phyloP scores from a whole-genome alignment of 2,113 vertebrate species.

The Cnemophilus loriae region DNA sequence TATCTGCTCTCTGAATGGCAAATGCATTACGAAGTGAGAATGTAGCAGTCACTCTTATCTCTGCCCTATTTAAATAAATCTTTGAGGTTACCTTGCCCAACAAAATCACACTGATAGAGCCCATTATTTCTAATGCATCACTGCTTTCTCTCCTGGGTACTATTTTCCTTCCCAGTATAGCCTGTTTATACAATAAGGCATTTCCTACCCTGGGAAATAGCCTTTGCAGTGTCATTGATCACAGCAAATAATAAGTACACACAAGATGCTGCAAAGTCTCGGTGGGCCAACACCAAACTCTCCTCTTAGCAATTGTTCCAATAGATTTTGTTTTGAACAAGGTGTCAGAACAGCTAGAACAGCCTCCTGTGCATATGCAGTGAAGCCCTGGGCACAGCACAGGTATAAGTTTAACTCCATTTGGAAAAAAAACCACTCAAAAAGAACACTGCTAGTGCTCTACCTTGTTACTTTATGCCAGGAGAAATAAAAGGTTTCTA shows the following conservation, averaged over 20 bases:
- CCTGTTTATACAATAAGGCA: conserved; percentile 10
- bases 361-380: background rate
- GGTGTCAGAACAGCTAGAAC: background rate
- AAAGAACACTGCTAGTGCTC: background rate
- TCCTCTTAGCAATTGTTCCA: background rate
- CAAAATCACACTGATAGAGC: background rate
- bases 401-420: background rate
- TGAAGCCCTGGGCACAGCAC: background rate
- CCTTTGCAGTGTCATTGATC: conserved; percentile 12
- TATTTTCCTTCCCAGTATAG: background rate
- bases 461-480: background rate
- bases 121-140: background rate
- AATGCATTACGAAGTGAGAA: background rate
- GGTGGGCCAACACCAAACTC: background rate
- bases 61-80: conserved; percentile 37
- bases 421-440: background rate
- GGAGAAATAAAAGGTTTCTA: background rate
- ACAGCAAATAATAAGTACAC: background rate
- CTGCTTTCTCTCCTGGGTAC: background rate
- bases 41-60: background rate
- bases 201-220: background rate
- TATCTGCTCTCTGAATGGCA: background rate
- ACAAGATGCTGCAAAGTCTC: conserved; percentile 13
- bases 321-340: background rate
- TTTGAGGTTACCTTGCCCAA: conserved; percentile 40